A percentile compares a stretch with the other conserved stretches of the same genome.
Evolutionary conservation across 2,888 invertebrate species (phyloP).

Genomic region (Helleia helle): DNA sequence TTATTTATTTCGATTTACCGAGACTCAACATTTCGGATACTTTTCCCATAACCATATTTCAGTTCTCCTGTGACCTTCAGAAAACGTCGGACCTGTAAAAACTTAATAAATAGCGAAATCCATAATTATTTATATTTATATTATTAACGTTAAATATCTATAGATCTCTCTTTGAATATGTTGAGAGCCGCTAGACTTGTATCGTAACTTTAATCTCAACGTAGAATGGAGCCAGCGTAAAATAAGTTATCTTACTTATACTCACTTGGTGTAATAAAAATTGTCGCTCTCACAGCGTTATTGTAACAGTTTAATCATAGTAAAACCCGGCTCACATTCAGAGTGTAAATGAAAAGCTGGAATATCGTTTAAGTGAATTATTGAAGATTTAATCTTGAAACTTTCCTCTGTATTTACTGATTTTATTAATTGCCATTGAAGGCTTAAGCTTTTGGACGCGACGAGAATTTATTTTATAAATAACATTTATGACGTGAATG

Average conservation of each 20-base stretch:
- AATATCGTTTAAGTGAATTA: slow-evolving; percentile 7
- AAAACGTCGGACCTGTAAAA: not conserved
- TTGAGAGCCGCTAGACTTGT: slow-evolving; percentile 11
- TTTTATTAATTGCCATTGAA: not conserved
- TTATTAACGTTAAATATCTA: too few species aligned
- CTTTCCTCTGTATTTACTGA: too few species aligned
- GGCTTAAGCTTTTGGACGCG: too few species aligned
- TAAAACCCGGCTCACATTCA: slow-evolving; percentile 3
- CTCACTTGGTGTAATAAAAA: slow-evolving; percentile 11
- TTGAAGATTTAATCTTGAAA: slow-evolving; percentile 7
- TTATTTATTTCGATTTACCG: slow-evolving; percentile 7
- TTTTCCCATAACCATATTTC: not conserved
- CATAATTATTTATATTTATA: too few species aligned
- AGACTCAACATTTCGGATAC: not conserved
- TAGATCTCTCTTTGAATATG: not conserved
- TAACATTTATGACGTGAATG: too few species aligned
- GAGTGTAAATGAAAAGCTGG: slow-evolving; percentile 3
- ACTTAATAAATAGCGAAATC: too few species aligned
- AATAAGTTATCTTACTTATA: slow-evolving; percentile 11
- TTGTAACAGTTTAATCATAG: slow-evolving; percentile 6
- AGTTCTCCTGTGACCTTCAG: not conserved
- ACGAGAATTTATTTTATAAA: too few species aligned
- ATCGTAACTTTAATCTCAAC: slow-evolving; percentile 14
- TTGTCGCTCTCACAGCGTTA: slow-evolving; percentile 2
- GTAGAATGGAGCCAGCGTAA: slow-evolving; percentile 10